Evolutionary conservation across 1,140 invertebrate genomes (phyloP).

Genomic region (Whitmania pigra): DNA sequence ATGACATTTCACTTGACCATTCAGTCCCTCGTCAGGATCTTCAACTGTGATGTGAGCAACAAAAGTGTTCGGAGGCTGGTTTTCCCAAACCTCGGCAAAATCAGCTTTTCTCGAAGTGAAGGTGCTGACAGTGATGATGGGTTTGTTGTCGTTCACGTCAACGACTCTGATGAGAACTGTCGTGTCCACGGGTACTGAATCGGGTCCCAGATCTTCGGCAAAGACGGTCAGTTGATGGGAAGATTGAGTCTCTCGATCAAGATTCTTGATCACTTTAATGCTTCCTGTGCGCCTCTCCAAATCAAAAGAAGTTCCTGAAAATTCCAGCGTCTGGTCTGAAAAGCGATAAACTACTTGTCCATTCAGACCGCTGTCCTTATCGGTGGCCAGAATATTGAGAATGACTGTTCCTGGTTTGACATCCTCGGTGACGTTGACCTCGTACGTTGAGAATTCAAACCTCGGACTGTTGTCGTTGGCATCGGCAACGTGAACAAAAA

Average conservation of each 20-base stretch:
- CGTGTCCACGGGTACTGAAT: background rate
- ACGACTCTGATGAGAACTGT: conserved; percentile 13
- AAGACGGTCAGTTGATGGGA: conserved; percentile 4
- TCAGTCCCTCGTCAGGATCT: conserved; percentile 17
- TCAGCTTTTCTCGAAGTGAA: conserved; percentile 9
- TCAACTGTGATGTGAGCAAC: conserved; percentile 21
- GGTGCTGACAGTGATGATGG: conserved; percentile 15
- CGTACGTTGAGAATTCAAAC: conserved; percentile 15
- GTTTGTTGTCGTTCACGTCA: conserved; percentile 24
- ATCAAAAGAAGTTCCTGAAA: conserved; percentile 15
- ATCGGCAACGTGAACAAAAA: conserved; percentile 18
- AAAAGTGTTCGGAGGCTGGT: conserved; percentile 15
- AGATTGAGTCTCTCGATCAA: background rate
- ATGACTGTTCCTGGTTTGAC: background rate
- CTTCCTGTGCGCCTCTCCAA: conserved; percentile 10
- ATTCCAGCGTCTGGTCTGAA: background rate
- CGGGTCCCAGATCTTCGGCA: conserved; percentile 12
- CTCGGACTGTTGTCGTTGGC: conserved; percentile 24
- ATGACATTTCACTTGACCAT: conserved; percentile 18
- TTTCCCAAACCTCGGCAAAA: conserved; percentile 11
- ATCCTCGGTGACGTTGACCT: background rate
- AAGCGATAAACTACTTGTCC: conserved; percentile 19
- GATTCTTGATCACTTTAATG: background rate
- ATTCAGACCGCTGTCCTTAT: conserved; percentile 19
- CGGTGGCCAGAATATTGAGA: conserved; percentile 14